Base-by-base conservation (phyloP, 2,888 invertebrate genomes). In the Hypercompe scribonia region DNA sequence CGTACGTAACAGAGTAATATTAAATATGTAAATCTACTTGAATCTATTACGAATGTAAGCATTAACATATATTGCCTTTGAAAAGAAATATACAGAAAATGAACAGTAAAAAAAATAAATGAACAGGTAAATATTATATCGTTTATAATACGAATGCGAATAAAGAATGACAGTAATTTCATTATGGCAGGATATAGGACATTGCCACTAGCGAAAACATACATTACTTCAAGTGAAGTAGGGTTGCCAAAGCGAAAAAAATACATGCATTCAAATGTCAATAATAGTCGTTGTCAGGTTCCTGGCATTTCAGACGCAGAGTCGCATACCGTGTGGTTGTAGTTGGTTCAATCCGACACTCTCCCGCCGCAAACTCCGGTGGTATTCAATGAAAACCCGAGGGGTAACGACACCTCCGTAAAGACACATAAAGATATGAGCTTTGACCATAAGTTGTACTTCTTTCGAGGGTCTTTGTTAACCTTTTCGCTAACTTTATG, bases 1-100 rank as follows among this genome's bases (percentile, higher is more conserved):
- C 5, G 61, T 31, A 61, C 31, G 61, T 61, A 31, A 15, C 61
- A 15, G 31, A 61, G 18, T 31, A 61, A 61, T 61, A 31, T 28
- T 5, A 54, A 68, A 68, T 50, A 68, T 34, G 54, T n/a, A 54
- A 50, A 54, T 34, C 18, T 46, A 31, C 46, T 54, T 68, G 50
- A 68, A 54, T 50, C 3, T 50, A 50, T 68, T 68, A 68, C 33
- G 68, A 68, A 34, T 54, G 50, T 61, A 31, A 0, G 34, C 8
- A 34, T 68, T 68, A 68, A 50, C 68, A 67, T 67, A 68, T 54
- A 50, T 50, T 50, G 33, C 34, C 15, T 18, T 33, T 50, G 33
- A 31, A 33, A 66, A 13, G 24, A 66, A 66, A 46, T 46, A 66
- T 31, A 31, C 46, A 66, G 11, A 13, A 66, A 46, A 31, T n/a